Percentiles rank a stretch among this genome's conserved stretches.
Conservation (phyloP, 2,797 vertebrate species). For the Lateolabrax maculatus region DNA sequence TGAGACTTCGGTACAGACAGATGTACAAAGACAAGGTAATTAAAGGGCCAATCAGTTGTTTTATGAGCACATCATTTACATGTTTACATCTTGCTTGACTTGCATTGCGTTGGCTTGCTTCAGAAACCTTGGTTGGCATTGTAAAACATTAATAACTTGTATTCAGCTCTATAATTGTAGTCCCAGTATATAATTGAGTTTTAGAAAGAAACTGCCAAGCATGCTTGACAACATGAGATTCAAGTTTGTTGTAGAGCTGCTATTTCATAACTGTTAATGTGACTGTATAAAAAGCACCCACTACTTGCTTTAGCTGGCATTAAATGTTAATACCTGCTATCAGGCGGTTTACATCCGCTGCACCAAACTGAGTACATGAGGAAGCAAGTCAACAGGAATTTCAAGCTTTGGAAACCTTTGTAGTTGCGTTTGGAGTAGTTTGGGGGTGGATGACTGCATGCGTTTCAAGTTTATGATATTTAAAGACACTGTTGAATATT, state of each 20-base stretch:
- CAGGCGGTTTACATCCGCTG: not conserved
- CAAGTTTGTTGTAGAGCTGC: not conserved
- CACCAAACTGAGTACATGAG: not conserved
- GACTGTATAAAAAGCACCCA: not conserved
- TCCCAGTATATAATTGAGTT: not conserved
- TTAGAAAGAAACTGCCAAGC: not conserved
- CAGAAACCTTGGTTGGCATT: not conserved
- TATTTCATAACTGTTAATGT: not conserved
- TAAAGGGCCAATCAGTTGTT: too few species aligned
- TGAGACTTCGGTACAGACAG: not conserved
- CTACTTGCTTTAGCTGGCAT: not conserved
- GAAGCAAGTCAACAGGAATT: not conserved
- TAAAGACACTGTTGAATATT: slow-evolving; percentile 53
- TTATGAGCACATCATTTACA: too few species aligned
- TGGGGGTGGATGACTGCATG: slow-evolving; percentile 3
- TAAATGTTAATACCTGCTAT: slow-evolving; percentile 13
- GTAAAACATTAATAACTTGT: not conserved
- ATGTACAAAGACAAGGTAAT: not conserved
- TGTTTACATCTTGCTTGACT: not conserved
- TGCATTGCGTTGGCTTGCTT: not conserved
- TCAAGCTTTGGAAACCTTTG: slow-evolving; percentile 21
- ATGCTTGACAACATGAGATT: not conserved
- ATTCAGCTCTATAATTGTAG: not conserved
- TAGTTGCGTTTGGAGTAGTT: slow-evolving; percentile 18
- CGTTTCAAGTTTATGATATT: slow-evolving; percentile 30